Conservation (phyloP, 2,888 invertebrate species). For the Drosophila fungiperda region DNA sequence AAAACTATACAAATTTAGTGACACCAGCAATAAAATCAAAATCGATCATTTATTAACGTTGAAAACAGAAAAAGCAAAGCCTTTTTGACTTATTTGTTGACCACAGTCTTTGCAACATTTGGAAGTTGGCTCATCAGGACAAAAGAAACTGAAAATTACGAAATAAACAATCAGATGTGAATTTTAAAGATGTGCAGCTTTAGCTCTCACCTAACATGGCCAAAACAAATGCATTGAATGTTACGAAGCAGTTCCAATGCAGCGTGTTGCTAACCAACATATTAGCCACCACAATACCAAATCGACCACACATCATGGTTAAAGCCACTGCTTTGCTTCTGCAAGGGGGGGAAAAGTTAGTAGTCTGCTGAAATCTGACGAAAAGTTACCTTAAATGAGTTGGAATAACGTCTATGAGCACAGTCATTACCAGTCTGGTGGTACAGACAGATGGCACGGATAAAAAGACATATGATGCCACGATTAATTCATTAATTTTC, state of each 20-base stretch:
- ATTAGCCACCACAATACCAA: constrained; percentile 21
- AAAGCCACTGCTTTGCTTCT: constrained; percentile 43
- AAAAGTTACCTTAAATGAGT: constrained; percentile 39
- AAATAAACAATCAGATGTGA: background rate
- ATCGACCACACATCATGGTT: constrained; percentile 26
- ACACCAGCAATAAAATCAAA: background rate
- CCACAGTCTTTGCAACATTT: background rate
- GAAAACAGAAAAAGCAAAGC: constrained; percentile 2
- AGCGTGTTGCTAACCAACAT: constrained; percentile 34
- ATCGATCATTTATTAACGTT: constrained; percentile 11
- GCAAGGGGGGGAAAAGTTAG: background rate
- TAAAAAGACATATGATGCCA: constrained; percentile 3
- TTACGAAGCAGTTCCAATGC: constrained; percentile 20
- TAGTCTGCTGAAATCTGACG: too few relatives aligned
- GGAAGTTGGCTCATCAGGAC: constrained; percentile 2
- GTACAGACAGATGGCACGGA: constrained; percentile 28
- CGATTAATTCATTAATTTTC: background rate
- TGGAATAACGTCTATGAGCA: constrained; percentile 39
- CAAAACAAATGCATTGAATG: constrained; percentile 28
- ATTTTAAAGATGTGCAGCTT: background rate
- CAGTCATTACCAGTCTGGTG: constrained; percentile 10
- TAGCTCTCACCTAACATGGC: constrained; percentile 18
- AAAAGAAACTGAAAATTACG: background rate
- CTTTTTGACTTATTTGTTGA: background rate
- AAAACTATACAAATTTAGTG: background rate